phyloP scores from a whole-genome alignment of 2,113 vertebrate species.

The Prinia subflava region DNA sequence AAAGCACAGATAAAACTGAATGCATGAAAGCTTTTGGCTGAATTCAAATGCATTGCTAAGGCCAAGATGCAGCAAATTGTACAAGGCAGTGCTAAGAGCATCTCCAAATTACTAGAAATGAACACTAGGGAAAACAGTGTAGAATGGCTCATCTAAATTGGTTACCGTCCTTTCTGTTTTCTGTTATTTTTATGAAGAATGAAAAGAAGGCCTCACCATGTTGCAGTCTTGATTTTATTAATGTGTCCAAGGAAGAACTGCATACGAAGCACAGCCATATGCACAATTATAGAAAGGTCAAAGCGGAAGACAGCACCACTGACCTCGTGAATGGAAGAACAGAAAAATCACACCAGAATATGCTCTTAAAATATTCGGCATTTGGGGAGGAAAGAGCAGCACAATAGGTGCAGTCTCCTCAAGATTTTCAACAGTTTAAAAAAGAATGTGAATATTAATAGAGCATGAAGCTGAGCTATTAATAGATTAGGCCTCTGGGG shows the following conservation, averaged over 20 bases:
- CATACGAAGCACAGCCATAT: not conserved
- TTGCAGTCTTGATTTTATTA: not conserved
- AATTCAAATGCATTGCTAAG: not conserved
- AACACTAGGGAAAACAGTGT: not conserved
- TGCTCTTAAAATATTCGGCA: not conserved
- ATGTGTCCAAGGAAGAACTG: not conserved
- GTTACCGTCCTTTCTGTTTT: not conserved
- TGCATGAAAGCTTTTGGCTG: not conserved
- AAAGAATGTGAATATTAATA: slow-evolving; percentile 51
- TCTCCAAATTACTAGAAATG: not conserved
- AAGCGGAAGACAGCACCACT: not conserved
- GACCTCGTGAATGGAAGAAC: not conserved
- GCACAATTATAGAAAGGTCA: not conserved
- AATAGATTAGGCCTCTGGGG: slow-evolving; percentile 42
- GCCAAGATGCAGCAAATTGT: not conserved
- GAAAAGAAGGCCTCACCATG: not conserved
- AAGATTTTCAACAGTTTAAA: slow-evolving; percentile 26
- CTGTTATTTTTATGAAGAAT: not conserved
- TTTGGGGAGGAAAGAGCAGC: not conserved
- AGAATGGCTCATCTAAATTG: not conserved
- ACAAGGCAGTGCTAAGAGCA: not conserved
- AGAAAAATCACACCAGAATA: not conserved
- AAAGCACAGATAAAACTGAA: not conserved
- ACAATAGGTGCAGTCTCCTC: slow-evolving; percentile 8
- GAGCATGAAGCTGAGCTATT: slow-evolving; percentile 50